Evolutionary conservation across 2,888 invertebrate species (phyloP), one percentile per base, ranked within the genome.

Genomic region (Drosophila paracracens): DNA sequence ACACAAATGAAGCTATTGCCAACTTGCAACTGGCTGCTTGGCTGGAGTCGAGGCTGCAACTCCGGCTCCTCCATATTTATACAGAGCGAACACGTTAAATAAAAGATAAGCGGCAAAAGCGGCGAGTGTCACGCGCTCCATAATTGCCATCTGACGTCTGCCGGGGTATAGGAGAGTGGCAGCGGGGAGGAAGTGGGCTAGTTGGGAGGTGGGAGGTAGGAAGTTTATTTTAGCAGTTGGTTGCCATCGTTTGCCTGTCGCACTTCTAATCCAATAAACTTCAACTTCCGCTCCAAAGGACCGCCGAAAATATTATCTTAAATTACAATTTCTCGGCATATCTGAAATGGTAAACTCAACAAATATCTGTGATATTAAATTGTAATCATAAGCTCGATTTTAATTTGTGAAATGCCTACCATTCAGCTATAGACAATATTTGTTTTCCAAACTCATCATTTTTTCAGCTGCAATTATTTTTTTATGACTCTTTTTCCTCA

Each of bases 71-170:
- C 75, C 89, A 89, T 89, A 89, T 85, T 85, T 85, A 85, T 85
- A 85, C 89, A 82, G 89, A 88, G 89, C 85, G 85, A 70, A 77
- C 79, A 88, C 88, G 90, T 86, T 86, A 86, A 86, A 86, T 87
- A 88, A 87, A 87, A 87, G 86, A 87, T 87, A 87, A 87, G 90
- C 81, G 68, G 71, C 72, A 74, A 74, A 73, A 70, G 74, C 76
- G 76, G 73, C 54, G 86, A 86, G 74, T 89, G 85, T 88, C 86
- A 88, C 90, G 81, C 83, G 88, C 67, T 29, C 83, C 62, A 70
- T 76, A 84, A 82, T 74, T 84, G 72, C 81, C 67, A 71, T 60
- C 38, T 57, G 58, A 60, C 40, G 50, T 46, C 33, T 27, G 27
- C 29, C 36, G 38, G 31, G 40, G 43, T 27, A 8, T 21, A 11